Evolutionary conservation across 2,113 vertebrate genomes (phyloP), one percentile per base, ranked within the genome.

Genomic region (Eleginops maclovinus): DNA sequence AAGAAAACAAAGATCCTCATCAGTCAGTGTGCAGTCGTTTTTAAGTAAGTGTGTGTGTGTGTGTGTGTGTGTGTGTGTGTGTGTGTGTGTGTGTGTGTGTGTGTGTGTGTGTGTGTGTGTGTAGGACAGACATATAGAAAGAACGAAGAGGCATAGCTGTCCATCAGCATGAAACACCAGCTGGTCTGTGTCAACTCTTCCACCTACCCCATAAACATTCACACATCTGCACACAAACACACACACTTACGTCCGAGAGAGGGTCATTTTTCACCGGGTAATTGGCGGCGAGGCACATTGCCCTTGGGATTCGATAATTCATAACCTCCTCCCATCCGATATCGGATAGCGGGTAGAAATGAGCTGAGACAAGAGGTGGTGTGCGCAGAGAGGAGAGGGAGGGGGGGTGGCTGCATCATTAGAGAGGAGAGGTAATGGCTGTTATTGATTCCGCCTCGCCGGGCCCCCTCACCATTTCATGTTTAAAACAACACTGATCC

Each of bases 401-500:
- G 43, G 47, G 75, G 81, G 71, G 82, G 54, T 21, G 79, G 82
- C 85, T 72, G 83, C 89, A 91, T 95, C 92, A 93, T 95, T 95
- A 94, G 93, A 92, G 87, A 87, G 83, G 68, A 86, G 85, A 92
- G 91, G 93, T 94, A 95, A 95, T 95, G 93, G 93, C 77, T 89
- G 85, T 84, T 94, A 95, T 95, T 94, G 95, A 95, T 95, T 92
- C 91, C 63, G 67, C 87, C 88, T 89, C 72, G 56, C 83, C 67
- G 55, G 89, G 84, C 91, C 87, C 87, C 87, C 87, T 89, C 86
- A 90, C 90, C 90, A 91, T 93, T 95, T 94, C 93, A 94, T 95
- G 93, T 95, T 95, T 95, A 94, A 95, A 94, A 95, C 94, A 94
- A 94, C 93, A 94, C 94, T 92, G 93, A 93, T 94, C 87, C 93